These are phyloP conservation scores for Forpus xanthops DNA, from an alignment of 2,797 vertebrate species.

Conservation along the genomic window DNA sequence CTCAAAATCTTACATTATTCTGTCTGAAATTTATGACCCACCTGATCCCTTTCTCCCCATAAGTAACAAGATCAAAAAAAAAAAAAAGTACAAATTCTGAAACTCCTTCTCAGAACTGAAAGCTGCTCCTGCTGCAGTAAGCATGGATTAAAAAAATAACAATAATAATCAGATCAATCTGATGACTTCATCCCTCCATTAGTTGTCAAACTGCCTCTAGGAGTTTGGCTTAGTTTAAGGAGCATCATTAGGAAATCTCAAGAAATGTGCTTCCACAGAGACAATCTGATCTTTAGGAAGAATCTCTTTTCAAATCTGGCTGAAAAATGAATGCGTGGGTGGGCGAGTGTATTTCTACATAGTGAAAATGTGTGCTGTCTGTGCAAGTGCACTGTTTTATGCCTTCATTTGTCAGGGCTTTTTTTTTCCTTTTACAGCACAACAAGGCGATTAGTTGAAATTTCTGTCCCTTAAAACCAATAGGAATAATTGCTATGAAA, in stretches of 20 bases:
- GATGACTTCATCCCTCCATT: slow-evolving; percentile 36
- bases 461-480: neutral
- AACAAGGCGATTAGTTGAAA: neutral
- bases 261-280: slow-evolving; percentile 26
- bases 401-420: neutral
- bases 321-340: slow-evolving; percentile 35
- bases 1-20: neutral
- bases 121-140: neutral
- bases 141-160: neutral
- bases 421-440: neutral
- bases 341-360: neutral
- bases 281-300: slow-evolving; percentile 33
- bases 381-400: neutral
- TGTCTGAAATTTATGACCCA: neutral
- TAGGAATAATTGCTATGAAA: neutral
- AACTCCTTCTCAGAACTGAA: neutral
- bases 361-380: slow-evolving; percentile 20
- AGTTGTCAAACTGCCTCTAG: slow-evolving; percentile 35
- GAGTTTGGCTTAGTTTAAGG: slow-evolving; percentile 3
- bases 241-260: slow-evolving; percentile 35
- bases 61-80: neutral
- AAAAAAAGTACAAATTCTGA: neutral
- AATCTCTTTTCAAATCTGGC: slow-evolving; percentile 6
- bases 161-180: neutral
- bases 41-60: neutral